Base-by-base conservation (phyloP, 2,888 invertebrate genomes). In the Heteropelma amictum region DNA sequence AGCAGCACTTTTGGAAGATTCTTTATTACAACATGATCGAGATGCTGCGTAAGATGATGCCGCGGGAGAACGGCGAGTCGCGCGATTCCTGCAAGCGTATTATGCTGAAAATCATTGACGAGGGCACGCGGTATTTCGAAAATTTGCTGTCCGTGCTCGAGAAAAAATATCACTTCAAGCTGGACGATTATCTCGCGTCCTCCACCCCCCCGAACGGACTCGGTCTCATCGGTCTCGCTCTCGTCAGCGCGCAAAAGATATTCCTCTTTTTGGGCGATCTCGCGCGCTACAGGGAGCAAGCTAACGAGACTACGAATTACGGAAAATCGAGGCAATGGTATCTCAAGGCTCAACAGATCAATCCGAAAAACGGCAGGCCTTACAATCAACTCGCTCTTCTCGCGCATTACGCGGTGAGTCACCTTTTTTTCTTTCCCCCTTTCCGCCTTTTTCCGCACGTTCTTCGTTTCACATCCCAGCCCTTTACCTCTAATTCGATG, bases 341-440 rank as follows among this genome's bases (percentile, higher is more conserved):
- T 88, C 93, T 96, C 74, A 97, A 96, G 90, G 97, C 98, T 8
- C 96, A 97, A 87, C 95, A 95, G 89, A 93, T 98, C 42, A 96
- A 97, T 90, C 97, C 98, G 6, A 96, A 97, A 89, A 98, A 98
- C 90, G 98, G 98, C 58, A 93, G 96, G 79, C 97, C 98, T 0
- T 98, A 98, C 88, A 97, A 98, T 89, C 98, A 98, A 88, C 90
- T 99, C 81, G 98, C 98, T 21, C 93, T 98, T 81, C 90, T 98
- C 85, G 96, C 98, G 1, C 93, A 95, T 81, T 94, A 93, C 87
- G 93, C 94, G 67, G 95, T 95, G 90, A 92, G 93, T 92, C n/a
- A n/a, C n/a, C n/a, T n/a, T n/a, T n/a, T n/a, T n/a, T n/a, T n/a
- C n/a, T n/a, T n/a, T n/a, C n/a, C n/a, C n/a, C n/a, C n/a, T n/a